These are phyloP conservation scores for Grallaria varia DNA, from an alignment of 2,113 vertebrate genomes.

Conservation along the genomic window DNA sequence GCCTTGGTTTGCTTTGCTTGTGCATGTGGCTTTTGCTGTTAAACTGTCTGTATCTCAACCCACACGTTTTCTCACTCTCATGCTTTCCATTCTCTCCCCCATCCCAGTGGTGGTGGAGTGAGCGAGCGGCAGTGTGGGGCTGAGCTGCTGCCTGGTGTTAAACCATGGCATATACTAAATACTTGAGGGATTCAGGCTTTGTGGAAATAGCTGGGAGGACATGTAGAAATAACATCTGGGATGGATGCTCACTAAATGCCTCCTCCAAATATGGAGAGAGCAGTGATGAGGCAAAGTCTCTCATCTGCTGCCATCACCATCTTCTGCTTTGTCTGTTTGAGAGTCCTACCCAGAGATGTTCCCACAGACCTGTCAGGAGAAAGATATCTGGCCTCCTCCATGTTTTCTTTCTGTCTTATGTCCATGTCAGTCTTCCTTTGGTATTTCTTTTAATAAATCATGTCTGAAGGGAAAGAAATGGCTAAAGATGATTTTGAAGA, in stretches of 20 bases:
- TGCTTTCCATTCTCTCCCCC: not conserved
- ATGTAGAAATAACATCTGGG: not conserved
- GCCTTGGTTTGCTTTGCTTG: not conserved
- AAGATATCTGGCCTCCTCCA: not conserved
- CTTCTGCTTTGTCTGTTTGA: not conserved
- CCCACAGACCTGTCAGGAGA: not conserved
- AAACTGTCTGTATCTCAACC: not conserved
- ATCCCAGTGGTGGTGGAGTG: not conserved
- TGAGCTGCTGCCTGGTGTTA: not conserved
- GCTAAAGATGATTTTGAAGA: not conserved
- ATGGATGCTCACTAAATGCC: not conserved
- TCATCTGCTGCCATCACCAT: not conserved
- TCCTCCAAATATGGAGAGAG: not conserved
- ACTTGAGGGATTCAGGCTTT: not conserved
- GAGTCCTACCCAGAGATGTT: not conserved
- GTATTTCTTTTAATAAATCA: not conserved
- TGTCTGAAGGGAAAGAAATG: not conserved
- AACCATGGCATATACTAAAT: not conserved
- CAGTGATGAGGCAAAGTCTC: not conserved
- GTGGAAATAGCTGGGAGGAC: not conserved
- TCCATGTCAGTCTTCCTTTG: not conserved
- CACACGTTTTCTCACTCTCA: not conserved
- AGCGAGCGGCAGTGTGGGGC: rapidly evolving
- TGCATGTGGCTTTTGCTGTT: not conserved
- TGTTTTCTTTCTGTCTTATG: not conserved